Conservation (phyloP, 2,888 invertebrate species). For the Ptycholaimellus sp. region DNA sequence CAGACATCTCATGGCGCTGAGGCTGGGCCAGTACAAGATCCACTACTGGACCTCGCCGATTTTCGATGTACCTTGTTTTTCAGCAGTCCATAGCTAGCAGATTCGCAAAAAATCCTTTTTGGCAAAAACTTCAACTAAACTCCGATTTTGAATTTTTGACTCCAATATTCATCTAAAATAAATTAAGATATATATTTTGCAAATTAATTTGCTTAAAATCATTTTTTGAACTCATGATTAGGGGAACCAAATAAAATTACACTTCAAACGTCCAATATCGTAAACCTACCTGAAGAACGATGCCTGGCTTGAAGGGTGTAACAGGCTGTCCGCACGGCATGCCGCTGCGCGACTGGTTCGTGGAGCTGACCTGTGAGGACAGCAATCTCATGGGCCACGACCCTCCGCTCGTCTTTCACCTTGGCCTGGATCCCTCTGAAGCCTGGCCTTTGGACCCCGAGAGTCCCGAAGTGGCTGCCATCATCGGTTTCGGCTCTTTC, state of each 20-base stretch:
- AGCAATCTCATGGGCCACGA: slow-evolving; percentile 22
- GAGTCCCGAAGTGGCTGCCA: slow-evolving; percentile 6
- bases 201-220: background rate
- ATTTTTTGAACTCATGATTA: background rate
- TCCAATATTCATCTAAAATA: background rate
- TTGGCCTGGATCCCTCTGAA: slow-evolving; percentile 26
- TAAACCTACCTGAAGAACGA: background rate
- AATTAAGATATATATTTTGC: background rate
- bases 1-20: slow-evolving; percentile 32
- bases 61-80: no score
- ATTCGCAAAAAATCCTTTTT: no score
- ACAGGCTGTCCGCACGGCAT: slow-evolving; percentile 21
- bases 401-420: slow-evolving; percentile 29
- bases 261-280: no score
- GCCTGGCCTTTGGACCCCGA: slow-evolving; percentile 17
- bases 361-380: slow-evolving; percentile 20
- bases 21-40: slow-evolving; percentile 30
- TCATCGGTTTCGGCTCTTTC: background rate
- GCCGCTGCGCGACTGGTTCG: slow-evolving; percentile 18
- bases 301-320: slow-evolving; percentile 8
- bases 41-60: slow-evolving; percentile 22
- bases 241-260: no score
- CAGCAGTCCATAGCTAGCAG: no score
- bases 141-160: background rate
- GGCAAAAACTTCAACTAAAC: no score